Percentiles rank a stretch among this genome's conserved stretches.
Evolutionary conservation across 2,888 invertebrate species (phyloP).

Genomic region (Julus scandinavius): DNA sequence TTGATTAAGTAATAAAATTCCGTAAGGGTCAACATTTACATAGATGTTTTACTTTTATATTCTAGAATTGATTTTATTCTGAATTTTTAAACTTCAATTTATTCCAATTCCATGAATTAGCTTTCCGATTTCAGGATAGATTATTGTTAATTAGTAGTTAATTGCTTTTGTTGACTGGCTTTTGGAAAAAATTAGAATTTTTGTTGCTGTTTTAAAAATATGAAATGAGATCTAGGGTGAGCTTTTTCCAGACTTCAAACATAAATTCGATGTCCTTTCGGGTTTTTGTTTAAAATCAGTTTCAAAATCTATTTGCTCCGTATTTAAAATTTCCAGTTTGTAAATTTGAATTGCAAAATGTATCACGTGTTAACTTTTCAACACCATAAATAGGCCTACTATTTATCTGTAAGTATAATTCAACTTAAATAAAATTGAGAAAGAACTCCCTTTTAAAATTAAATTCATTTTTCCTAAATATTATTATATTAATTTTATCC

Average conservation of each 20-base stretch:
- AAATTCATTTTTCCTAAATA: no score
- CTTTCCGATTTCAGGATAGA: no score
- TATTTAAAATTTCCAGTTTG: slow-evolving; percentile 4
- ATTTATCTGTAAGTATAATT: not conserved
- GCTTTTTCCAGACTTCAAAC: not conserved
- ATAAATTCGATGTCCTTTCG: not conserved
- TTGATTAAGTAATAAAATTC: no score
- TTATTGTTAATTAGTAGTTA: not conserved
- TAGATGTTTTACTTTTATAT: no score
- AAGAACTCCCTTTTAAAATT: no score
- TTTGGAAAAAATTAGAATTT: not conserved
- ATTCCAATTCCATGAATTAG: no score
- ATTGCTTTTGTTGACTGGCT: not conserved
- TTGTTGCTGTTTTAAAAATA: not conserved
- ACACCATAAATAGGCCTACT: not conserved
- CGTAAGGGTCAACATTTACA: no score
- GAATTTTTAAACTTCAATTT: no score
- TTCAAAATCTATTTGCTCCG: slow-evolving; percentile 10
- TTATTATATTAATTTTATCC: no score
- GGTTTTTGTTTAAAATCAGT: not conserved
- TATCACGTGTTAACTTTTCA: no score
- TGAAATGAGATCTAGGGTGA: slow-evolving; percentile 28
- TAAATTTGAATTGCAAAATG: not conserved
- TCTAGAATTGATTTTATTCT: no score
- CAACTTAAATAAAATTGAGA: no score